Conservation (phyloP, 2,113 vertebrate species). For the Onychostruthus taczanowskii region DNA sequence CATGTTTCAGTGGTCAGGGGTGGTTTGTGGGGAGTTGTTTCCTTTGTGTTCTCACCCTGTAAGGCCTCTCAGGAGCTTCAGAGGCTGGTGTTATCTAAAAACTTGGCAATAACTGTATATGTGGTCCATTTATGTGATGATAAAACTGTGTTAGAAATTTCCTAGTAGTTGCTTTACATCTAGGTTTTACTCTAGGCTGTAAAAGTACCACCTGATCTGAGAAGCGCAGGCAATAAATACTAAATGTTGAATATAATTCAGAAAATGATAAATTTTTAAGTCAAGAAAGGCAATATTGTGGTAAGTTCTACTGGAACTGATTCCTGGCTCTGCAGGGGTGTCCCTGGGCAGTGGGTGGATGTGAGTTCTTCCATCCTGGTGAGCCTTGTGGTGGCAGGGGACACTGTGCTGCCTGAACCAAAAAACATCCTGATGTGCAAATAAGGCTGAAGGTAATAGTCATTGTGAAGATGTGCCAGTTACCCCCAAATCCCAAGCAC, state of each 20-base stretch:
- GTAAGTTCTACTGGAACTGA: not conserved
- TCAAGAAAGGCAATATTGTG: not conserved
- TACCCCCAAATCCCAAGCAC: not conserved
- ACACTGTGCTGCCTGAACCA: not conserved
- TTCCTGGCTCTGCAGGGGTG: not conserved
- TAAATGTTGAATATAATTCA: not conserved
- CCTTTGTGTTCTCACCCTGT: not conserved
- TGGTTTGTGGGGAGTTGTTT: not conserved
- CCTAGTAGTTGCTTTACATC: not conserved
- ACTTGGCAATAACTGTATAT: not conserved
- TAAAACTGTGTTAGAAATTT: not conserved
- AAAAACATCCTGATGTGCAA: not conserved
- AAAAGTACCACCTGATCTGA: not conserved
- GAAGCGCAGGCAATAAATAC: not conserved
- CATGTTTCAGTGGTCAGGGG: not conserved
- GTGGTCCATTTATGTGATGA: slow-evolving; percentile 3
- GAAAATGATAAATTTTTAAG: not conserved
- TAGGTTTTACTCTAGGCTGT: not conserved
- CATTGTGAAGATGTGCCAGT: not conserved
- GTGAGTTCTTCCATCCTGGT: not conserved
- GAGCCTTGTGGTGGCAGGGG: not conserved
- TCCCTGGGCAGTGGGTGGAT: not conserved
- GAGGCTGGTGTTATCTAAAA: not conserved
- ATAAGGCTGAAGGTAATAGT: not conserved
- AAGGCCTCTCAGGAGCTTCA: not conserved